These are phyloP conservation scores for Cylas formicarius DNA, from an alignment of 1,140 invertebrate genomes.

Conservation along the genomic window DNA sequence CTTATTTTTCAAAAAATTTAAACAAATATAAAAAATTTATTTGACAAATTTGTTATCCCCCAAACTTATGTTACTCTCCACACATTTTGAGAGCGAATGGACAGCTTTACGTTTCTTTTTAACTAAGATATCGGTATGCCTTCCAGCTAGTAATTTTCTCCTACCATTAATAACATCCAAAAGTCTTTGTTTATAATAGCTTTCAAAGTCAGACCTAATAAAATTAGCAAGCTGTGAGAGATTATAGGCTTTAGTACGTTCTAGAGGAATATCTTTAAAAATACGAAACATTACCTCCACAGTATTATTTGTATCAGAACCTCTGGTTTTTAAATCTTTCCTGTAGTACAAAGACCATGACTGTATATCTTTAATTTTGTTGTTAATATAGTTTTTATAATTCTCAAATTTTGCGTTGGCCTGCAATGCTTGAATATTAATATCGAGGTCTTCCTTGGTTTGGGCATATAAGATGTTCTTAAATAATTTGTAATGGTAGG, in stretches of 20 bases:
- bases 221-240: conserved; percentile 6
- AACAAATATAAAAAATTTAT: too few species aligned
- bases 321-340: not conserved
- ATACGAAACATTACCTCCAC: conserved; percentile 7
- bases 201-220: not conserved
- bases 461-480: conserved; percentile 1
- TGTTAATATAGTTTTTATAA: not conserved
- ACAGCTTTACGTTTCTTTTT: too few species aligned
- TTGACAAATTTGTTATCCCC: too few species aligned
- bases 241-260: conserved; percentile 8
- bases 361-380: not conserved
- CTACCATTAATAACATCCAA: too few species aligned
- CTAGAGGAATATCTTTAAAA: conserved; percentile 10
- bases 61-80: too few species aligned
- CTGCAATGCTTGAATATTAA: not conserved
- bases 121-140: too few species aligned
- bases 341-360: not conserved
- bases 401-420: conserved; percentile 1
- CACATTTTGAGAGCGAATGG: too few species aligned
- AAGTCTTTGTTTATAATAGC: conserved; percentile 5
- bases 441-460: not conserved
- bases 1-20: too few species aligned
- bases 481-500: conserved; percentile 3
- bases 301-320: conserved; percentile 8
- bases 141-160: too few species aligned